Evolutionary conservation across 2,797 vertebrate species (phyloP).

Genomic region (Sebastes cheni): DNA sequence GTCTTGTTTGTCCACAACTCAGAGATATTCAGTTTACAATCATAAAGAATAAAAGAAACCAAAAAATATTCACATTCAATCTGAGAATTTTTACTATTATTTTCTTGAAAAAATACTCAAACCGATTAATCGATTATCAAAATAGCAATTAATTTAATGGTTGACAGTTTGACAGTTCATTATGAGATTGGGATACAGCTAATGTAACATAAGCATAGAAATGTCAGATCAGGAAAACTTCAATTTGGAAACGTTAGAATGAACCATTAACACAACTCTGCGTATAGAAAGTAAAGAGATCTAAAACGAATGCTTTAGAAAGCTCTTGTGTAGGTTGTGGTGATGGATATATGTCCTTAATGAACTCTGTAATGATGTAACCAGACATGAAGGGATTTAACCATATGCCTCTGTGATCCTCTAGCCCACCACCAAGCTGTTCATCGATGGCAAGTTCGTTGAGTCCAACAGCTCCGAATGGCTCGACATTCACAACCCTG

Average conservation of each 20-base stretch:
- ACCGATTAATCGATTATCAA: too few relatives aligned
- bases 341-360: conserved; percentile 8
- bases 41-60: too few relatives aligned
- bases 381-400: conserved; percentile 18
- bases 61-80: too few relatives aligned
- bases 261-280: not conserved
- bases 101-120: too few relatives aligned
- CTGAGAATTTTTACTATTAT: too few relatives aligned
- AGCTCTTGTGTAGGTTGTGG: not conserved
- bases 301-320: not conserved
- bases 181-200: not conserved
- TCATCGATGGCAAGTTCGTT: conserved; percentile 97
- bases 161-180: not conserved
- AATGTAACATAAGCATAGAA: not conserved
- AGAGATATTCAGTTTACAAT: too few relatives aligned
- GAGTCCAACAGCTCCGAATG: conserved; percentile 95
- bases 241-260: not conserved
- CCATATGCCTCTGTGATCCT: conserved; percentile 40
- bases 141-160: too few relatives aligned
- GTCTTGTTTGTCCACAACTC: too few relatives aligned
- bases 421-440: conserved; percentile 95
- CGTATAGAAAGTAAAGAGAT: not conserved
- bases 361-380: conserved; percentile 17
- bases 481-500: conserved; percentile 97
- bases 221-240: not conserved